These are phyloP conservation scores for Sitobion miscanthi DNA, from an alignment of 1,140 invertebrate species.

Conservation along the genomic window DNA sequence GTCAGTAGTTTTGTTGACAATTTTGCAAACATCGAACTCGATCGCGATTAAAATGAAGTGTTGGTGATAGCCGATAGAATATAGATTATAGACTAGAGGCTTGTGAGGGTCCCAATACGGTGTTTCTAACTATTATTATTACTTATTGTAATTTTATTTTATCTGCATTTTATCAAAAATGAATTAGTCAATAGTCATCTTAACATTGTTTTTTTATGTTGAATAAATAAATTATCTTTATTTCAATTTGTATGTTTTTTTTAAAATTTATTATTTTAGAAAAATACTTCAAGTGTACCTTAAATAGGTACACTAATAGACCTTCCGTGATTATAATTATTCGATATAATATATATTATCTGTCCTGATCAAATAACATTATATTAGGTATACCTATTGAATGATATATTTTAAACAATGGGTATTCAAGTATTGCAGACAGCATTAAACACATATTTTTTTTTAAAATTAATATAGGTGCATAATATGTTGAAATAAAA, in stretches of 20 bases:
- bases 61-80: background rate
- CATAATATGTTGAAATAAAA: no score
- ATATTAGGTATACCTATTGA: no score
- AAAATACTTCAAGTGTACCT: no score
- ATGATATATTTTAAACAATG: background rate
- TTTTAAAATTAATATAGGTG: no score
- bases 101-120: background rate
- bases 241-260: background rate
- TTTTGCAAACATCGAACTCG: background rate
- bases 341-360: no score
- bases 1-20: background rate
- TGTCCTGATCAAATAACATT: no score
- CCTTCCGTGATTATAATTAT: no score
- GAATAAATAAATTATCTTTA: background rate
- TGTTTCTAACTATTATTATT: background rate
- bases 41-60: background rate
- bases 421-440: no score
- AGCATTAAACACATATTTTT: background rate
- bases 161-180: background rate
- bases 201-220: background rate
- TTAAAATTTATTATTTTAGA: background rate
- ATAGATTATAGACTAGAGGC: background rate
- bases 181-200: background rate
- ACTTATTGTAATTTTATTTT: background rate
- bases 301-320: no score